phyloP scores from a whole-genome alignment of 2,113 vertebrate genomes.

The Macaca nemestrina region DNA sequence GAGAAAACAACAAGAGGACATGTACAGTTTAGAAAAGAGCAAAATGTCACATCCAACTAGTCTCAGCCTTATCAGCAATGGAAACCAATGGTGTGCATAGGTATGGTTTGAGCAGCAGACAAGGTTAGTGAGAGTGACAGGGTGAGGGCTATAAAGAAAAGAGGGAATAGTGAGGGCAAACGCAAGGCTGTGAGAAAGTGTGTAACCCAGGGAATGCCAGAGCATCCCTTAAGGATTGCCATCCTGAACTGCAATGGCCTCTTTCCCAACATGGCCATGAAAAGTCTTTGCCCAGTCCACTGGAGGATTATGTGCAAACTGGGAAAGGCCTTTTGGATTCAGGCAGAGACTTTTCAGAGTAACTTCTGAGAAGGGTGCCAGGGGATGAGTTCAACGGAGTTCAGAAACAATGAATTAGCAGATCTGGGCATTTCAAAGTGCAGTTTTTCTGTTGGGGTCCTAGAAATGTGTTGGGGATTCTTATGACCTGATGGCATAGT shows the following conservation, averaged over 20 bases:
- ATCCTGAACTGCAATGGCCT: background rate
- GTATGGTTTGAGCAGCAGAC: background rate
- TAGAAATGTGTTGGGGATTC: too few species aligned
- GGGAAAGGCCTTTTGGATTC: background rate
- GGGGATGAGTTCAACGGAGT: too few species aligned
- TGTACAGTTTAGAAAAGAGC: background rate
- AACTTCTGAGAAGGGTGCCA: background rate
- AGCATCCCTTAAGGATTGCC: background rate
- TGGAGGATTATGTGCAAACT: background rate
- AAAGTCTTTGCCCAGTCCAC: background rate
- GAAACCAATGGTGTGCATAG: background rate
- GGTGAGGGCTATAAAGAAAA: background rate
- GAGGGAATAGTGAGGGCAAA: background rate
- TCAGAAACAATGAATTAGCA: background rate
- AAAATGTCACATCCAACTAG: background rate
- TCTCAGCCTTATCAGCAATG: background rate
- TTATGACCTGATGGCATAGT: background rate
- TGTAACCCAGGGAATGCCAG: background rate
- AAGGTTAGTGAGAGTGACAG: background rate
- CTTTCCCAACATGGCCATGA: background rate
- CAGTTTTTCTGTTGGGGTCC: background rate
- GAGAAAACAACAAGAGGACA: background rate
- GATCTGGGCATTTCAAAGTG: background rate
- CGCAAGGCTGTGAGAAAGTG: background rate
- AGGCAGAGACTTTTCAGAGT: background rate